Percentiles rank a stretch among this genome's conserved stretches.
Conservation (phyloP, 2,797 vertebrate genomes). For the Enteromius paludinosus region DNA sequence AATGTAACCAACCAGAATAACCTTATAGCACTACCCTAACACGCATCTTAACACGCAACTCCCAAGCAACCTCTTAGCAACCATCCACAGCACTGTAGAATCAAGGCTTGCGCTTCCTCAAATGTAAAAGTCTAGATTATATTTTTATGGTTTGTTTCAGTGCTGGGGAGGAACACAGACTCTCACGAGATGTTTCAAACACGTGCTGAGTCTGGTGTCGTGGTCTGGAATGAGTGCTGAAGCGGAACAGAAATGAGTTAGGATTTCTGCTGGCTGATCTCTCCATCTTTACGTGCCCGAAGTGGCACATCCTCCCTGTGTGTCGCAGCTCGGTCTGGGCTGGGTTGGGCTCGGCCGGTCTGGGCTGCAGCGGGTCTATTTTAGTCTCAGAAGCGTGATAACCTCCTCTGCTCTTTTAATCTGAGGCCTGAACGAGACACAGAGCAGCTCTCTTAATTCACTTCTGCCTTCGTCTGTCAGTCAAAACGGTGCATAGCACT, state of each 20-base stretch:
- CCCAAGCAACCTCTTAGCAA: not conserved
- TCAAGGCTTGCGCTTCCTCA: not conserved
- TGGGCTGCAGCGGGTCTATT: slow-evolving; percentile 75
- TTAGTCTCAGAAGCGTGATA: slow-evolving; percentile 79
- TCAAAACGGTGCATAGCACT: slow-evolving; percentile 4
- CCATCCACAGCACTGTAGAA: not conserved
- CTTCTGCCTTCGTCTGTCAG: not conserved
- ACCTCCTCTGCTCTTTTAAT: slow-evolving; percentile 80
- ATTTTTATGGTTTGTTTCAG: not conserved
- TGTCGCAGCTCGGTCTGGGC: slow-evolving; percentile 29
- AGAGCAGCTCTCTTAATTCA: slow-evolving; percentile 15
- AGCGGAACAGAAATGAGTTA: slow-evolving; percentile 2
- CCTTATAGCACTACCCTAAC: not conserved
- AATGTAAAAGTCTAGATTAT: not conserved
- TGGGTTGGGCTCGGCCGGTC: slow-evolving; percentile 37
- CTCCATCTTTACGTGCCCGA: slow-evolving; percentile 19
- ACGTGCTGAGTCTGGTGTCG: not conserved
- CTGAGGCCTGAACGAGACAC: slow-evolving; percentile 60
- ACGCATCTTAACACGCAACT: not conserved
- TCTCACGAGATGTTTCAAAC: not conserved
- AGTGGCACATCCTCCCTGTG: slow-evolving; percentile 12
- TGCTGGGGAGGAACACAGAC: not conserved
- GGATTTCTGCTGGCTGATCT: slow-evolving; percentile 13
- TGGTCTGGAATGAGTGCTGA: not conserved
- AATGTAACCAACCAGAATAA: not conserved